Evolutionary conservation across 1,140 invertebrate species (phyloP), one percentile per base, ranked within the genome.

Genomic region (Drosophila navojoa): DNA sequence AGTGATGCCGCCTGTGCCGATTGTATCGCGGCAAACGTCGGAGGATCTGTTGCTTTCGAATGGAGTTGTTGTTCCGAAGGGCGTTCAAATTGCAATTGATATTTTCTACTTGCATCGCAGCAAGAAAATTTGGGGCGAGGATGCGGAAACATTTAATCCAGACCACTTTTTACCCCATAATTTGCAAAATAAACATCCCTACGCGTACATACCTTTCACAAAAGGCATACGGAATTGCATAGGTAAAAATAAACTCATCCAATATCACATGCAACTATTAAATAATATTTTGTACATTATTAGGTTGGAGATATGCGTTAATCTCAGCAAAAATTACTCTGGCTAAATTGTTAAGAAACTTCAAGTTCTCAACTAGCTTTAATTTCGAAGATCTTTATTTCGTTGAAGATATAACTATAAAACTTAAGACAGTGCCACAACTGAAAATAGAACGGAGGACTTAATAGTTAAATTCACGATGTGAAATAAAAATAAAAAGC

Each of bases 181-280:
- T 50, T 62, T 79, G 7, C 64, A 49, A 16, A 77, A 79, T 29
- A 89, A 77, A 42, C 81, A 91, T 69, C 81, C 91, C 0, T 92
- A 81, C 53, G 75, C 87, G 2, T 92, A 73, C 60, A 82, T 92
- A 45, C 91, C 92, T 5, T 92, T 92, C 47, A 80, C 87, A 5
- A 86, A 82, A 59, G 92, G 92, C 11, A 71, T 86, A 9, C 49
- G 92, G 16, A 91, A 82, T 55, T 92, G 92, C 47, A 91, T 92
- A 67, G 92, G 92, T 91, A 72, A 63, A 7, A 38, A 0, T n/a
- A 22, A 25, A 25, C 9, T 16, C 35, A 3, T 0, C 4, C 19
- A 1, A 29, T 15, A 1, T 64, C n/a, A 35, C 11, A 32, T 10
- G 32, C 16, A n/a, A 42, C 4, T 25, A n/a, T 1, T 4, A 5